phyloP scores from a whole-genome alignment of 2,888 invertebrate genomes.

The Drosophila fungiperda region DNA sequence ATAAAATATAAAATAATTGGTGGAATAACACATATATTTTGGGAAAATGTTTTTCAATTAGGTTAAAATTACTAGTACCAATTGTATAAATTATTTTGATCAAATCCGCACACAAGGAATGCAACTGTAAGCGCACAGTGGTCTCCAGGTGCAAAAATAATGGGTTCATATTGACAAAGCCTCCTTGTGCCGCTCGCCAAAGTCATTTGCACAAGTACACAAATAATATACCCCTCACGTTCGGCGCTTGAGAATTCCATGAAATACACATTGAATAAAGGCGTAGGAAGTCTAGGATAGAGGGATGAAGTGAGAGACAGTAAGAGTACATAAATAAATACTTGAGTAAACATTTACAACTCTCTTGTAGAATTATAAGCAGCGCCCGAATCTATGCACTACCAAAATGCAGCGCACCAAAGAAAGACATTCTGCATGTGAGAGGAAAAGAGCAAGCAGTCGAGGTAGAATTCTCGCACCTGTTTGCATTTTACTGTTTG shows the following conservation, averaged over 20 bases:
- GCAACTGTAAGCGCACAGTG: constrained; percentile 7
- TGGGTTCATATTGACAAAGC: constrained; percentile 7
- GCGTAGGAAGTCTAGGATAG: not conserved
- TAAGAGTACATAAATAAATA: constrained; percentile 75
- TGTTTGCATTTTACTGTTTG: constrained; percentile 57
- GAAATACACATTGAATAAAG: constrained; percentile 7
- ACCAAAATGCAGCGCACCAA: constrained; percentile 60
- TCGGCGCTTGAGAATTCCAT: not conserved
- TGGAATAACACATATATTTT: not conserved
- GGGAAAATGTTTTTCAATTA: not conserved
- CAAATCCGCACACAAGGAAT: constrained; percentile 6
- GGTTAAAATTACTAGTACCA: not conserved
- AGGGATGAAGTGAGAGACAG: constrained; percentile 3
- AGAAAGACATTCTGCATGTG: not conserved
- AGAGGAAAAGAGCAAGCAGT: constrained; percentile 16
- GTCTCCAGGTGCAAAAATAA: constrained; percentile 6
- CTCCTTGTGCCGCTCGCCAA: constrained; percentile 11
- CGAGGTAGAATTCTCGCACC: constrained; percentile 55
- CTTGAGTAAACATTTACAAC: constrained; percentile 79
- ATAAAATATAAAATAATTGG: not conserved
- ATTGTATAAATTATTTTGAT: not conserved
- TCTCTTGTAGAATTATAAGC: constrained; percentile 74
- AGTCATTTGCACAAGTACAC: constrained; percentile 20
- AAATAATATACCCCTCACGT: constrained; percentile 36
- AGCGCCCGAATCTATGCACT: constrained; percentile 74